Conservation (phyloP, 2,888 invertebrate species). For the Pyrocoelia pectoralis region DNA sequence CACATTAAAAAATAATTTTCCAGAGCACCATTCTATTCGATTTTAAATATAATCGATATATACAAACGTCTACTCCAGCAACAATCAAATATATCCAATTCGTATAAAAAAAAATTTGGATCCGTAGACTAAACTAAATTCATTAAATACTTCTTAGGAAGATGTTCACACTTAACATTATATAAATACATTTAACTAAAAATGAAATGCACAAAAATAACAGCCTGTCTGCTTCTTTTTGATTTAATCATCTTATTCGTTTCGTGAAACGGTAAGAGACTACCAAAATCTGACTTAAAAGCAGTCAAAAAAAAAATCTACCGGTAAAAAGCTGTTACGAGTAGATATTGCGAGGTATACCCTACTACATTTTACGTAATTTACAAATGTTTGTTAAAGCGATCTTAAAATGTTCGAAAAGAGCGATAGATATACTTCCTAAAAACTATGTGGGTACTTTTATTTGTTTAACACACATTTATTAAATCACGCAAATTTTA, state of each 20-base stretch:
- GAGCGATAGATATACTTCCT: not conserved
- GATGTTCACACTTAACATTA: conserved; percentile 55
- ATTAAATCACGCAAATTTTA: conserved; percentile 39
- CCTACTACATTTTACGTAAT: conserved; percentile 46
- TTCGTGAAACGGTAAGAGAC: conserved; percentile 58
- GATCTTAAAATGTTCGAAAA: conserved; percentile 15
- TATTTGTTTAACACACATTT: conserved; percentile 31
- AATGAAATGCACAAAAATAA: conserved; percentile 55
- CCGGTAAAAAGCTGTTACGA: conserved; percentile 46
- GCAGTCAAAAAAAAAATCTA: conserved; percentile 50
- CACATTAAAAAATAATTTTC: conserved; percentile 50
- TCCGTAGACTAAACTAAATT: conserved; percentile 48
- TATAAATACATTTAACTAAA: conserved; percentile 42
- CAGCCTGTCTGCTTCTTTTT: conserved; percentile 54
- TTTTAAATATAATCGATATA: conserved; percentile 40
- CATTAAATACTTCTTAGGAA: conserved; percentile 61
- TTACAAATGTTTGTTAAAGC: conserved; percentile 37
- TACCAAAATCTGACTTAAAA: conserved; percentile 46
- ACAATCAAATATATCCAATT: conserved; percentile 21
- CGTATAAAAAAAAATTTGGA: conserved; percentile 44
- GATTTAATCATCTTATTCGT: conserved; percentile 53
- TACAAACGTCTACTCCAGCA: conserved; percentile 33
- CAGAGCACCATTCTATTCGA: conserved; percentile 60
- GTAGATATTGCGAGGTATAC: conserved; percentile 56
- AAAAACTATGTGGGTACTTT: conserved; percentile 28